Percentiles rank a stretch among this genome's conserved stretches.
Conservation (phyloP, 92 coral and sea anemone species). For the Heteractis magnifica region DNA sequence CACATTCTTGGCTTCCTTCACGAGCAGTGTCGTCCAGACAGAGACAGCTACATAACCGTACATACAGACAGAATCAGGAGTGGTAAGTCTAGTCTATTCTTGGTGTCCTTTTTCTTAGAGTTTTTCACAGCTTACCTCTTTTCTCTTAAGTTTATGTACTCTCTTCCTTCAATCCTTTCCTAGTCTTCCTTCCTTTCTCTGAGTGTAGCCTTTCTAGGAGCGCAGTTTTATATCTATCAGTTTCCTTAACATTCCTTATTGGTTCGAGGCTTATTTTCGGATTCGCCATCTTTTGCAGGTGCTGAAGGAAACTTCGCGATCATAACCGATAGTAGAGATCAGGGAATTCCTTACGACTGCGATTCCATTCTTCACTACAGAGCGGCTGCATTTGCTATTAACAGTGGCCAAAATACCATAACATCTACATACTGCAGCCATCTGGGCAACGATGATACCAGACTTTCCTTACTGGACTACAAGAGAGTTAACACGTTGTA, state of each 20-base stretch:
- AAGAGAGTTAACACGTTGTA: constrained; percentile 20
- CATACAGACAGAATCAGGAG: constrained; percentile 10
- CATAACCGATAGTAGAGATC: neutral
- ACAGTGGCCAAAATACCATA: neutral
- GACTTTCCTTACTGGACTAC: constrained; percentile 25
- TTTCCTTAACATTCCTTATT: too few relatives aligned
- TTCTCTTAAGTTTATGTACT: neutral
- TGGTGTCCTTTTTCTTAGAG: too few relatives aligned
- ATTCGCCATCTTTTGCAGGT: neutral
- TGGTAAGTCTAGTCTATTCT: neutral
- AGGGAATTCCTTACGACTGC: constrained; percentile 22
- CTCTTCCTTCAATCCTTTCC: too few relatives aligned
- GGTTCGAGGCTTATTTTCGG: neutral
- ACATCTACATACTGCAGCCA: constrained; percentile 6
- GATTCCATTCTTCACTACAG: constrained; percentile 25
- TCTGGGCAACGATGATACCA: constrained; percentile 15
- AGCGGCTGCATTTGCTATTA: constrained; percentile 7
- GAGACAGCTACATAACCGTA: constrained; percentile 29
- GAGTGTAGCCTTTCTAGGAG: too few relatives aligned
- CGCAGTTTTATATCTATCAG: too few relatives aligned
- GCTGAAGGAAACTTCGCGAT: neutral
- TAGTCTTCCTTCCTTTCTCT: neutral
- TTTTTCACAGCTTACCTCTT: too few relatives aligned
- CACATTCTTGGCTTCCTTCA: constrained; percentile 34
- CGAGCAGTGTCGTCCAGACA: constrained; percentile 39